Evolutionary conservation across 2,113 vertebrate genomes (phyloP).

Genomic region (Hyaena hyaena): DNA sequence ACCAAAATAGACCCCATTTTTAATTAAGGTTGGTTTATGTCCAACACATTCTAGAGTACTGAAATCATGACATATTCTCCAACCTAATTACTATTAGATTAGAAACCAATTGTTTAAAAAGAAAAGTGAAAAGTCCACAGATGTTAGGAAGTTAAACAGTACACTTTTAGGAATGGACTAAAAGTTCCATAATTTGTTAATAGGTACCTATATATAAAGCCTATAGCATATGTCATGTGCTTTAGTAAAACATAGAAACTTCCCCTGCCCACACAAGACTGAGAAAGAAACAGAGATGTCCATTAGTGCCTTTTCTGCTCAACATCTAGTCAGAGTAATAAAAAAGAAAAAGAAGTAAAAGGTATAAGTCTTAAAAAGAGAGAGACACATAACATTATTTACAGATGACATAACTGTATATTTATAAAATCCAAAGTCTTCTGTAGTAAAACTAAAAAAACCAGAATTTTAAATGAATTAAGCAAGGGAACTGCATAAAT

Average conservation of each 20-base stretch:
- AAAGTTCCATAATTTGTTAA: background rate
- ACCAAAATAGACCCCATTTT: background rate
- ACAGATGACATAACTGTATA: background rate
- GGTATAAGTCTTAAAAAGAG: background rate
- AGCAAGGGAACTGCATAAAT: background rate
- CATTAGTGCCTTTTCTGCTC: background rate
- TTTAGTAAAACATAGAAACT: background rate
- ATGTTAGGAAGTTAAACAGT: background rate
- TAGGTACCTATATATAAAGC: background rate
- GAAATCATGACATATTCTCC: background rate
- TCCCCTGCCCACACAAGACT: background rate
- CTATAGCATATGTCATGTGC: background rate
- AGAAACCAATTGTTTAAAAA: background rate
- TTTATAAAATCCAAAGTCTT: background rate
- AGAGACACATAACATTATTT: background rate
- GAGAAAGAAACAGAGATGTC: background rate
- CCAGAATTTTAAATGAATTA: background rate
- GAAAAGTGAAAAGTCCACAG: background rate
- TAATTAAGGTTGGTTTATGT: background rate
- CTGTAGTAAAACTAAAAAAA: background rate
- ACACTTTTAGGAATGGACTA: background rate
- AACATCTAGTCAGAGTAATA: background rate
- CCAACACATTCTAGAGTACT: slow-evolving; percentile 26
- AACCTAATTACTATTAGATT: background rate
- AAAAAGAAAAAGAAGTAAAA: slow-evolving; percentile 24